Evolutionary conservation across 2,888 invertebrate species (phyloP).

Genomic region (Stenurella melanura): DNA sequence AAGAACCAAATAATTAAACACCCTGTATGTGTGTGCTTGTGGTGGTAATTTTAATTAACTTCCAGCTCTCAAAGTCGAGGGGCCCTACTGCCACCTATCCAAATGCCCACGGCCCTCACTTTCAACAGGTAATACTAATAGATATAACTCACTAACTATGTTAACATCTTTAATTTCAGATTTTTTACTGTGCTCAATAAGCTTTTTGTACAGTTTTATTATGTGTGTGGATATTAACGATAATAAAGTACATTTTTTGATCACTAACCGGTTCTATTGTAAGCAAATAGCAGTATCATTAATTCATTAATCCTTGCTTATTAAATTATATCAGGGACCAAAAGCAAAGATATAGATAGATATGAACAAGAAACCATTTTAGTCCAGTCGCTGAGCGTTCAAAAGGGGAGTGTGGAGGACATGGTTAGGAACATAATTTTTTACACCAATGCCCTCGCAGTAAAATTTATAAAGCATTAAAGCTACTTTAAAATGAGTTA

Average conservation of each 20-base stretch:
- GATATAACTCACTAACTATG: constrained; percentile 21
- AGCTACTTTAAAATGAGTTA: no score
- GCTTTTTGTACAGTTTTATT: background rate
- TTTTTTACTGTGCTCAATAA: background rate
- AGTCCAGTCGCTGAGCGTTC: no score
- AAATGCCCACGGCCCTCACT: constrained; percentile 77
- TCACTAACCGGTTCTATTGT: background rate
- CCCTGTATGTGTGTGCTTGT: constrained; percentile 56
- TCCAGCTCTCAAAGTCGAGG: constrained; percentile 70
- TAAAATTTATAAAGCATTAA: no score
- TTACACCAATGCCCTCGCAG: no score
- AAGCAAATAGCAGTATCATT: background rate
- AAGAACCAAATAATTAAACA: constrained; percentile 28
- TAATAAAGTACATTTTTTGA: background rate
- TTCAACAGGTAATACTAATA: constrained; percentile 76
- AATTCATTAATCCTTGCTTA: no score
- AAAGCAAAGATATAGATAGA: no score
- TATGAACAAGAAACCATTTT: no score
- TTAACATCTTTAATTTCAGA: background rate
- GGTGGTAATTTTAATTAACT: constrained; percentile 59
- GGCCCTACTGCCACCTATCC: constrained; percentile 77
- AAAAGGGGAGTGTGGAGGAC: no score
- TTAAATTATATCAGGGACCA: no score
- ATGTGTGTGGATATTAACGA: background rate
- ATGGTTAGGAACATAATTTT: no score